phyloP scores from a whole-genome alignment of 2,797 vertebrate genomes.

The Sebastes matsubarae region DNA sequence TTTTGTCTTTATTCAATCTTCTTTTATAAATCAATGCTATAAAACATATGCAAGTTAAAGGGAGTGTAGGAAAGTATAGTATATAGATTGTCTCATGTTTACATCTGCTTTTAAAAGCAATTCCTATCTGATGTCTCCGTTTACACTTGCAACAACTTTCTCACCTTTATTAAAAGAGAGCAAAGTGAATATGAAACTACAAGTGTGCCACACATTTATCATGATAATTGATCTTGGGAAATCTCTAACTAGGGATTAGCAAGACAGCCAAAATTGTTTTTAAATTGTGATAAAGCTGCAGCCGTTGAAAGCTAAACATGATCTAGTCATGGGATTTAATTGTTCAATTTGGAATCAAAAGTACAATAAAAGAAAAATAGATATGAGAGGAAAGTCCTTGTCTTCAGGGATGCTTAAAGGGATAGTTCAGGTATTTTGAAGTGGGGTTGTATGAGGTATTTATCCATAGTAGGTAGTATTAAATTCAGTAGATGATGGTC shows the following conservation, averaged over 20 bases:
- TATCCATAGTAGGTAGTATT: no score
- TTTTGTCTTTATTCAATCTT: not conserved
- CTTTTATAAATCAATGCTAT: not conserved
- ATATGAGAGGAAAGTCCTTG: not conserved
- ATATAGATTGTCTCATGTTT: not conserved
- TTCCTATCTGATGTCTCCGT: not conserved
- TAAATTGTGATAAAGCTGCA: not conserved
- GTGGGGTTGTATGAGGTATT: no score
- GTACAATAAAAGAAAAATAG: not conserved
- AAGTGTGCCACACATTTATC: not conserved
- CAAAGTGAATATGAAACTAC: not conserved
- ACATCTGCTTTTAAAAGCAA: not conserved
- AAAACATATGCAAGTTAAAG: not conserved
- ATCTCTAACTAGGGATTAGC: not conserved
- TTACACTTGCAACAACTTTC: not conserved
- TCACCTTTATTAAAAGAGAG: not conserved
- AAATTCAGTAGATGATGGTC: no score
- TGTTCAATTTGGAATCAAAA: not conserved
- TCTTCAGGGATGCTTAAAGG: no score
- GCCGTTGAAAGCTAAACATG: not conserved
- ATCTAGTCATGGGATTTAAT: not conserved
- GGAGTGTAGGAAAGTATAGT: not conserved
- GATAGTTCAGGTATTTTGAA: no score
- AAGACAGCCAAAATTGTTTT: not conserved
- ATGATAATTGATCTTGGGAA: not conserved